Conservation (phyloP, 2,888 invertebrate species). For the Cosmia trapezina region DNA sequence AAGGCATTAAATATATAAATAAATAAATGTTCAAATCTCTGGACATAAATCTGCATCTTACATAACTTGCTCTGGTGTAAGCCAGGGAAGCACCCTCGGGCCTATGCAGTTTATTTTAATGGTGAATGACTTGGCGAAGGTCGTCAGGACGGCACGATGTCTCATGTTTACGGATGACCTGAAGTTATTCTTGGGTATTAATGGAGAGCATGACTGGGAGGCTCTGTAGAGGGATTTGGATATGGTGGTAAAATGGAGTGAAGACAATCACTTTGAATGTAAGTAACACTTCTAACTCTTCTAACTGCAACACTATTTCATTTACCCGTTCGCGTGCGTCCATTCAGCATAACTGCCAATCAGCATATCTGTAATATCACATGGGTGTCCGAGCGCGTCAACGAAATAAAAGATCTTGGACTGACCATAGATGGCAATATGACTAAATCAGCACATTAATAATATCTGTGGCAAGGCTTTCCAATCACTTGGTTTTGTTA, state of each 20-base stretch:
- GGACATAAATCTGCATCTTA: neutral
- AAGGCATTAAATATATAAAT: no score
- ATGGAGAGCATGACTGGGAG: neutral
- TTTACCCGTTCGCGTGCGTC: neutral
- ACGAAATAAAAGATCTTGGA: neutral
- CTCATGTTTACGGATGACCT: neutral
- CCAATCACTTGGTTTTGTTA: neutral
- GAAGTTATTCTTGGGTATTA: neutral
- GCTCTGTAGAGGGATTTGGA: no score
- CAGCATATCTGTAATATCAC: neutral
- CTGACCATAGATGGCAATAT: no score
- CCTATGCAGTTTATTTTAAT: neutral
- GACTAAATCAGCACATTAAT: no score
- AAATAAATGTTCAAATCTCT: constrained; percentile 2
- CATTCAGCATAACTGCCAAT: neutral
- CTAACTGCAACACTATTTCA: neutral
- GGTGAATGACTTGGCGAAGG: neutral
- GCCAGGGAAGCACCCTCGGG: neutral
- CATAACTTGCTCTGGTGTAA: neutral
- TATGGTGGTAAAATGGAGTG: no score
- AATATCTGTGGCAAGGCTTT: neutral
- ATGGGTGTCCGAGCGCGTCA: neutral
- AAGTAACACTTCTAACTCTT: no score
- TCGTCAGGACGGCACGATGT: neutral
- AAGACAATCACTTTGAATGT: neutral